Percentiles rank a stretch among this genome's conserved stretches.
Conservation (phyloP, 2,113 vertebrate species). For the Chlorodrepanis virens region DNA sequence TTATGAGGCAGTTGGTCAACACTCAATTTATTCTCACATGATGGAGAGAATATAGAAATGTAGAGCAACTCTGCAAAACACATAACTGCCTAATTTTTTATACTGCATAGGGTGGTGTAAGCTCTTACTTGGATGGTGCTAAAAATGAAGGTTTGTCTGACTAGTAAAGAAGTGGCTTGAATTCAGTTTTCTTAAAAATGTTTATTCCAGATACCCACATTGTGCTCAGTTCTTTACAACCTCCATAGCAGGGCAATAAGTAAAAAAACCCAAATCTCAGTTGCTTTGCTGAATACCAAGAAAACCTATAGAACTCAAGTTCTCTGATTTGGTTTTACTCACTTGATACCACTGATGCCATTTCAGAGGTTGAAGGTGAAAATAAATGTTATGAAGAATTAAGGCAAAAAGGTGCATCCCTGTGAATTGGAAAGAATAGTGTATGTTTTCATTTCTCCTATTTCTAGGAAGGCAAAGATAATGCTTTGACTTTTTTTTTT, state of each 20-base stretch:
- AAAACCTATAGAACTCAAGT: background rate
- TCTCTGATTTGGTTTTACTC: background rate
- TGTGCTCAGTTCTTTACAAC: background rate
- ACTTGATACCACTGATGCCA: background rate
- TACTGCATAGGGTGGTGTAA: background rate
- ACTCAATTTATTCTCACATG: background rate
- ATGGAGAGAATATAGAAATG: background rate
- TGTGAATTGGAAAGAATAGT: background rate
- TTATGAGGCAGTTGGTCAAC: background rate
- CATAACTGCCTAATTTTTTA: background rate
- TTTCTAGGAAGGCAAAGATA: background rate
- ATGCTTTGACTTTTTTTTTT: background rate
- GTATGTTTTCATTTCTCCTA: background rate
- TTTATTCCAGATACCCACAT: background rate
- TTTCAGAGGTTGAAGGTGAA: background rate
- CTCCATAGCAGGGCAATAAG: background rate
- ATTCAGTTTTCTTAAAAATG: background rate
- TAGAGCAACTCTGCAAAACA: background rate
- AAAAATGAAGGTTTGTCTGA: background rate
- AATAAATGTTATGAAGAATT: background rate
- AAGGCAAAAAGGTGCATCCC: background rate
- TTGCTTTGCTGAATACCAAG: background rate
- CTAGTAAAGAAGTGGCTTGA: background rate
- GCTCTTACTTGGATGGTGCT: background rate
- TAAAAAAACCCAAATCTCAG: background rate